Base-by-base conservation (phyloP, 2,888 invertebrate genomes). In the Meiosimyza platycephala region DNA sequence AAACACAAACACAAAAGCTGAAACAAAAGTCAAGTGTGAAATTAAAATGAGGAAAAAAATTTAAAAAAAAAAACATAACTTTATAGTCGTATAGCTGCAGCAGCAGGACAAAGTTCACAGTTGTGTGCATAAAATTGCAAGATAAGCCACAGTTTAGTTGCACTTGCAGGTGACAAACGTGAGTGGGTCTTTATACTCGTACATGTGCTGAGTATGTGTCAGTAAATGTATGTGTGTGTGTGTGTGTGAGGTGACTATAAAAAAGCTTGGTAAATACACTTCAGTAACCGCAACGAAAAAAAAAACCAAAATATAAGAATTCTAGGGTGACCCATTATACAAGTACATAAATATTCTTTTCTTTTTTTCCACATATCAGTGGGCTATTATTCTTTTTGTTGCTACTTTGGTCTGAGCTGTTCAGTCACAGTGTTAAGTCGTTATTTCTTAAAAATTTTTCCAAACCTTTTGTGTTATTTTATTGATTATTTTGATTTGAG, bases 11-110 rank as follows among this genome's bases (percentile, higher is more conserved):
- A 74, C 72, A 22, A 16, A 33, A 48, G 28, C 40, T 48, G 18
- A 47, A 63, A 48, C 12, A 63, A 63, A 16, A 40, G 15, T 52
- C 57, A 22, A 57, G 22, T 57, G 57, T 57, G 28, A 57, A 57
- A 28, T 57, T 57, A 13, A 11, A 57, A 28, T 18, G 2, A 18
- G 13, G 68, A 72, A 79, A 79, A 80, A 79, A 77, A 82, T 40
- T n/a, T 7, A 68, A 80, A 82, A 80, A 76, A 76, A 64, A 59
- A 16, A 18, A 65, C 72, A 76, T 11, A 28, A 22, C 18, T 57
- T 55, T 57, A 12, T 16, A 40, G 40, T 22, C 22, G 22, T 22
- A 22, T 22, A 18, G 12, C 18, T 63, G 40, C 48, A 47, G 40
- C 40, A 40, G 40, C 9, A 40, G n/a, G 63, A 50, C 50, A 63